These are phyloP conservation scores for Pomacea canaliculata DNA, from an alignment of 2,888 invertebrate genomes.

Conservation along the genomic window DNA sequence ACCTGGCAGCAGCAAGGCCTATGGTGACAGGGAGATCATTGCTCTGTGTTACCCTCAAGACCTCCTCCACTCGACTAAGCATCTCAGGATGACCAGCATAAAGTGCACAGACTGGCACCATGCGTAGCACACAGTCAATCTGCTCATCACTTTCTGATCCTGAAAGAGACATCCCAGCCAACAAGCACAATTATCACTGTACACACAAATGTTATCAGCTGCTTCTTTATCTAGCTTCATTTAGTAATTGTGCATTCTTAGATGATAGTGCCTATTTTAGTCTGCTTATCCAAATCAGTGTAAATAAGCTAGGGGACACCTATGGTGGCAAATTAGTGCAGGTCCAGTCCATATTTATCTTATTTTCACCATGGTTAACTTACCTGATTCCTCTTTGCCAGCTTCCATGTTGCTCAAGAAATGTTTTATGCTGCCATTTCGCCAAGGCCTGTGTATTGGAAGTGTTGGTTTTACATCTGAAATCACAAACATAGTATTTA, in stretches of 20 bases:
- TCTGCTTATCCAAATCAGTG: too few relatives aligned
- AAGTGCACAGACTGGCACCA: conserved; percentile 55
- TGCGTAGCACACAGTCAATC: conserved; percentile 53
- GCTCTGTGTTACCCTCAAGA: conserved; percentile 52
- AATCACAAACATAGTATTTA: background rate
- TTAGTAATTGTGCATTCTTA: too few relatives aligned
- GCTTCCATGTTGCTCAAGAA: conserved; percentile 50
- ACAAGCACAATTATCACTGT: too few relatives aligned
- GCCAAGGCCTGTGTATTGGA: conserved; percentile 55
- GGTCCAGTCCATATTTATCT: too few relatives aligned
- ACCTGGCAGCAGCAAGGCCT: conserved; percentile 58
- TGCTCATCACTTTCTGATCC: conserved; percentile 52
- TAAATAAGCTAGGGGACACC: too few relatives aligned
- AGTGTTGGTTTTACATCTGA: conserved; percentile 34
- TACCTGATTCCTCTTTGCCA: conserved; percentile 52
- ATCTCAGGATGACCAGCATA: conserved; percentile 60
- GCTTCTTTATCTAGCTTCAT: too few relatives aligned
- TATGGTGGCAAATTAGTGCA: too few relatives aligned
- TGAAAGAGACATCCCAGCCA: conserved; percentile 14
- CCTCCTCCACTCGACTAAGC: conserved; percentile 51
- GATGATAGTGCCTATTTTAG: too few relatives aligned
- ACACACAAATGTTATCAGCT: too few relatives aligned
- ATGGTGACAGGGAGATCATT: conserved; percentile 49
- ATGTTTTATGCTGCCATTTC: conserved; percentile 55
- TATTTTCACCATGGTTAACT: too few relatives aligned